Evolutionary conservation across 2,888 invertebrate species (phyloP).

Genomic region (Nemotelus nigrinus): DNA sequence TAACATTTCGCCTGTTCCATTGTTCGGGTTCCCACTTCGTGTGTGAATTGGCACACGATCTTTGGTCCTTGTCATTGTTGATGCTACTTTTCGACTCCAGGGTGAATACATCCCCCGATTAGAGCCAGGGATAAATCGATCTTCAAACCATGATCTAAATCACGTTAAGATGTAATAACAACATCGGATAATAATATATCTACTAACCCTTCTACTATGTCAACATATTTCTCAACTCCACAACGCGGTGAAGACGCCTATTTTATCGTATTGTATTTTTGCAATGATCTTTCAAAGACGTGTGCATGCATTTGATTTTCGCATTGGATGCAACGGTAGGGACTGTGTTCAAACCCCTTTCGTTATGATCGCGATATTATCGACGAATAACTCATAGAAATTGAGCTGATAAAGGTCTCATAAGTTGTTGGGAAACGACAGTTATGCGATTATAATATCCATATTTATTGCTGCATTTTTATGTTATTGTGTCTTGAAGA

Average conservation of each 20-base stretch:
- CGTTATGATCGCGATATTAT: constrained; percentile 35
- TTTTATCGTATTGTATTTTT: neutral
- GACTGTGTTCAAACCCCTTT: constrained; percentile 19
- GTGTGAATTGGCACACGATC: constrained; percentile 43
- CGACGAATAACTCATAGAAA: constrained; percentile 39
- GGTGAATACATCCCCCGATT: constrained; percentile 22
- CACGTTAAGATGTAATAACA: constrained; percentile 45
- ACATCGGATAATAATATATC: constrained; percentile 33
- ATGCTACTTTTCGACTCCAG: neutral
- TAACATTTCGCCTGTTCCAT: neutral
- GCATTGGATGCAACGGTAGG: constrained; percentile 31
- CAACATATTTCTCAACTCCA: neutral
- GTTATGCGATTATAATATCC: constrained; percentile 44
- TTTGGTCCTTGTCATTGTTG: constrained; percentile 15
- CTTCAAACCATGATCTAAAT: constrained; percentile 39
- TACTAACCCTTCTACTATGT: constrained; percentile 32
- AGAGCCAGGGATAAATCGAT: constrained; percentile 25
- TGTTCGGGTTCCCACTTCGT: constrained; percentile 7
- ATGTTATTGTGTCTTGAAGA: neutral
- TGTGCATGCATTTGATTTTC: constrained; percentile 42
- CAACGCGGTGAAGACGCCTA: neutral
- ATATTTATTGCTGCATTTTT: constrained; percentile 24
- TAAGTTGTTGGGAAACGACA: constrained; percentile 39
- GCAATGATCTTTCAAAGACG: constrained; percentile 16
- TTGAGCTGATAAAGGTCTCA: constrained; percentile 36